phyloP scores from a whole-genome alignment of 2,888 invertebrate genomes.

The Lagria hirta region DNA sequence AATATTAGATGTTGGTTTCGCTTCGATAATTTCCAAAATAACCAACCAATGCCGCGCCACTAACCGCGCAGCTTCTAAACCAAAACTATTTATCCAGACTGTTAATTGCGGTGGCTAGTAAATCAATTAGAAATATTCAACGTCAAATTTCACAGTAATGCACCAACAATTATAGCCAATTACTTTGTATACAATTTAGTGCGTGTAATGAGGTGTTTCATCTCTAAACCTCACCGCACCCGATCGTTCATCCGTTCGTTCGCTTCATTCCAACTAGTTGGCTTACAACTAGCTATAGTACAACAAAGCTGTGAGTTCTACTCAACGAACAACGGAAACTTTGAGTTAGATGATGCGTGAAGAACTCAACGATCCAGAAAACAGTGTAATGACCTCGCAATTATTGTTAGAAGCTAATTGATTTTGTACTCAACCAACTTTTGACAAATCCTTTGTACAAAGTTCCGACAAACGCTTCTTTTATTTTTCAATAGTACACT shows the following conservation, averaged over 20 bases:
- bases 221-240: no score
- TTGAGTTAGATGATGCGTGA: constrained; percentile 26
- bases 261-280: constrained; percentile 19
- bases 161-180: constrained; percentile 25
- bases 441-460: no score
- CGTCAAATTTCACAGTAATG: constrained; percentile 27
- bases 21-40: no score
- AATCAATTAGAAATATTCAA: constrained; percentile 24
- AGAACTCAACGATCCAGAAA: constrained; percentile 25
- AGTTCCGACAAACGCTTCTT: no score
- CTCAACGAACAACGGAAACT: constrained; percentile 24
- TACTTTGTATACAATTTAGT: constrained; percentile 27
- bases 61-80: no score
- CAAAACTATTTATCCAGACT: not conserved
- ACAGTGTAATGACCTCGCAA: constrained; percentile 21
- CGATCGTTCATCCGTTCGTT: no score
- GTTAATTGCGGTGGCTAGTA: constrained; percentile 19
- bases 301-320: constrained; percentile 13
- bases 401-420: constrained; percentile 23
- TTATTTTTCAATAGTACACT: no score
- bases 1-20: no score
- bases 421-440: no score
- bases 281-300: constrained; percentile 16
- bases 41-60: no score
- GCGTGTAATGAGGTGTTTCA: constrained; percentile 30